Base-by-base conservation (phyloP, 2,797 vertebrate species). In the Platalea minor region DNA sequence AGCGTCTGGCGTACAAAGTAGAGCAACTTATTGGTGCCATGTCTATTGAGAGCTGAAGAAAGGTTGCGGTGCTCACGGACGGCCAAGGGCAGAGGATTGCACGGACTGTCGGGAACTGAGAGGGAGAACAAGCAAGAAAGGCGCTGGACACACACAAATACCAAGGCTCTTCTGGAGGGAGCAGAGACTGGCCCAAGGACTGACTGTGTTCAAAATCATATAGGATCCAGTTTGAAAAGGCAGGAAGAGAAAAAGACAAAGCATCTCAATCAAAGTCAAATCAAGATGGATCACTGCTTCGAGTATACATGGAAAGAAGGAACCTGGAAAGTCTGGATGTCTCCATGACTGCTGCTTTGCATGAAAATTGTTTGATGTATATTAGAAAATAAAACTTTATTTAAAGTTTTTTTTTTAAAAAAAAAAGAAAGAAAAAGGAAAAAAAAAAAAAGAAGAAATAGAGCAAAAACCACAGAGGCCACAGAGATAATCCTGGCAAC, bases 21-120 rank as follows among this genome's bases (percentile, higher is more conserved):
- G 99, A 99, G 94, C 99, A 99, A 94, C 99, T 99, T 78, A 99
- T 99, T 65, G 97, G 97, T 28, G 99, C 99, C 97, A 99, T 99
- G 99, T 99, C 99, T 88, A 96, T 99, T 1, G 99, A 99, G 98
- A 99, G 99, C 98, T 99, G 99, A 99, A 98, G 94, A 97, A 92
- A 43, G 83, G 96, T 60, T 67, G 91, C 35, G 17, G 35, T 17
- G 41, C 89, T 94, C 95, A 28, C 33, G 13, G 91, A 35, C 17
- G 11, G 94, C 94, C 89, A 96, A 97, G 93, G 97, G 95, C 97
- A 95, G 96, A 78, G 45, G 64, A 76, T 57, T n/a, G 64, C 95
- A 60, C 17, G 43, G 91, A 93, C 94, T 87, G 90, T 45, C 6
- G 84, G 94, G 75, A 51, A 83, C 91, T 53, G 43, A 31, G 95